Percentiles rank a stretch among this genome's conserved stretches.
Evolutionary conservation across 30 jellyfish, hydroid and myxozoan species (phyloP).

Genomic region (Hydra vulgaris): DNA sequence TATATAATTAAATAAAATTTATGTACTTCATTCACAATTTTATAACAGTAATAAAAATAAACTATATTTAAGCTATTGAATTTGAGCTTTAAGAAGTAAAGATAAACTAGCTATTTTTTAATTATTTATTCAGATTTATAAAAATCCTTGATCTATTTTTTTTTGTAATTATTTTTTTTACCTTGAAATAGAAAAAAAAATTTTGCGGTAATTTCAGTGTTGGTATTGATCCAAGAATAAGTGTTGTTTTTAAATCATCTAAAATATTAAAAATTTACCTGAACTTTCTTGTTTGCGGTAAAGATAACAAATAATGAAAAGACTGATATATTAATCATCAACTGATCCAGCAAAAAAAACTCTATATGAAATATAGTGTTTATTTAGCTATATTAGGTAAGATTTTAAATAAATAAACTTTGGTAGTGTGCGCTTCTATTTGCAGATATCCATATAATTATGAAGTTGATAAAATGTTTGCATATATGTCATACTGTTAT

Average conservation of each 20-base stretch:
- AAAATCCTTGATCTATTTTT: too few species aligned
- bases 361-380: neutral
- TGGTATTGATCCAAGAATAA: too few species aligned
- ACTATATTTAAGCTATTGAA: too few species aligned
- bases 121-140: too few species aligned
- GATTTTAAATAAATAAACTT: neutral
- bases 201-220: too few species aligned
- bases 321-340: neutral
- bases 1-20: too few species aligned
- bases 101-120: too few species aligned
- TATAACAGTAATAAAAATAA: too few species aligned
- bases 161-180: too few species aligned
- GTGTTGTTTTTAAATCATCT: constrained; percentile 7
- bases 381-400: neutral
- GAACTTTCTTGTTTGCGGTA: neutral
- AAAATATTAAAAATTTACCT: neutral
- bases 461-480: neutral
- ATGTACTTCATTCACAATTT: too few species aligned
- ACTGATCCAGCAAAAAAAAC: neutral
- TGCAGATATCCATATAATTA: neutral
- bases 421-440: neutral
- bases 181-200: too few species aligned
- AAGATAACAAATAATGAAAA: neutral
- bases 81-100: too few species aligned
- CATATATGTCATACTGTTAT: neutral